Base-by-base conservation (phyloP, 2,113 vertebrate species). In the Stigmatopora nigra region DNA sequence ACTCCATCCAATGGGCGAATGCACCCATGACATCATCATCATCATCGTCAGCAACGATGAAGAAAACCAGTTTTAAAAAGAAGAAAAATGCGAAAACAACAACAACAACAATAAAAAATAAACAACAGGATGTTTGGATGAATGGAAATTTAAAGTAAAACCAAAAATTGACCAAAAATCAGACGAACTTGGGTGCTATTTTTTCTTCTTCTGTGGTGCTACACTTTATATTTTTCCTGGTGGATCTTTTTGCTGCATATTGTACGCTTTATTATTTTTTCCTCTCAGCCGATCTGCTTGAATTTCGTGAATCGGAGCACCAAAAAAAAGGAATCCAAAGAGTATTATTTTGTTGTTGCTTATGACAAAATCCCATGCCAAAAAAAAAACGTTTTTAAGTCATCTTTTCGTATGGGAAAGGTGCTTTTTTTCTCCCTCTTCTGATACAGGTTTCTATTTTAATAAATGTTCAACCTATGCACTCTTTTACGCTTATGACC, bases 191-290 rank as follows among this genome's bases (percentile, higher is more conserved):
- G 71, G 95, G 95, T 95, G 95, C 96, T 90, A 90, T 86, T 86
- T 90, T 90, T 82, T 91, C 78, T 88, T 41, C 83, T 81, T 89
- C 87, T 88, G 91, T 95, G 96, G 95, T 97, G 95, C 95, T 98
- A 93, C 85, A 82, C 91, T 73, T 88, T 88, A 12, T 51, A n/a
- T 57, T 36, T 84, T 86, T 80, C 72, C 73, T 76, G 10, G 31
- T 58, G 56, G 35, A 58, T 58, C 56, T 77, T 53, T 76, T 88
- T 77, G 73, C 78, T 84, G 75, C 76, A 71, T 70, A 25, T 72
- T 69, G 64, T 62, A 57, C 55, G 19, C 38, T 16, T 56, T 38
- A 5, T 51, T n/a, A 5, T 31, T 56, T 79, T n/a, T 16, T 47
- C 12, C 22, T 46, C 45, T 17, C 58, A 61, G 20, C 19, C 9